Conservation (phyloP, 1,140 invertebrate genomes). For the Tribolium madens region DNA sequence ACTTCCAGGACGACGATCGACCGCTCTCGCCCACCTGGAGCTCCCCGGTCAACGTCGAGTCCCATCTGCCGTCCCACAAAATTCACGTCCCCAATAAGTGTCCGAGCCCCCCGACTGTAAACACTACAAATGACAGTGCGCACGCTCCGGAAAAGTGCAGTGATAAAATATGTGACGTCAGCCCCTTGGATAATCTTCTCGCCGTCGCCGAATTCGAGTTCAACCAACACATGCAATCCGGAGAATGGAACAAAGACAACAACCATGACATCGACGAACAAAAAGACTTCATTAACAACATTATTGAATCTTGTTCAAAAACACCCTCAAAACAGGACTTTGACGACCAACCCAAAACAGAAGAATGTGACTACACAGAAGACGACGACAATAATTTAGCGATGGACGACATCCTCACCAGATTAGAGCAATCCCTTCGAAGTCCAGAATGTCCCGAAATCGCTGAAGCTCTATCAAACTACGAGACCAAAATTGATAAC, state of each 20-base stretch:
- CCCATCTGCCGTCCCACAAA: slow-evolving; percentile 71
- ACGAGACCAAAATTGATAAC: slow-evolving; percentile 33
- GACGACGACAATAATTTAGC: slow-evolving; percentile 73
- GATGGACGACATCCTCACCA: slow-evolving; percentile 71
- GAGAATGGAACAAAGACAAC: slow-evolving; percentile 59
- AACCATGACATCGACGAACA: slow-evolving; percentile 46
- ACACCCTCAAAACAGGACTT: slow-evolving; percentile 45
- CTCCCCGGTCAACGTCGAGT: slow-evolving; percentile 69
- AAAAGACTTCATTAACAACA: slow-evolving; percentile 56
- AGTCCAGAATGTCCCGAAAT: slow-evolving; percentile 67
- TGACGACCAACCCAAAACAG: slow-evolving; percentile 49
- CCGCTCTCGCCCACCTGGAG: slow-evolving; percentile 58
- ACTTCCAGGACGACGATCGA: slow-evolving; percentile 44
- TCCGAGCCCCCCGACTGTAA: slow-evolving; percentile 57
- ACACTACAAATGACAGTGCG: slow-evolving; percentile 57
- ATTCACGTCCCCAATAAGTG: slow-evolving; percentile 67
- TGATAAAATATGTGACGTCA: slow-evolving; percentile 64
- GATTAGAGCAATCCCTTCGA: slow-evolving; percentile 70
- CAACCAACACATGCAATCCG: slow-evolving; percentile 65
- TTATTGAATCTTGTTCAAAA: slow-evolving; percentile 56
- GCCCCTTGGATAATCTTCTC: slow-evolving; percentile 70
- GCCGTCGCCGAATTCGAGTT: slow-evolving; percentile 72
- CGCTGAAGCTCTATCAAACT: slow-evolving; percentile 42
- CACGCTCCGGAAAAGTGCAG: slow-evolving; percentile 58
- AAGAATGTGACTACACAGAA: slow-evolving; percentile 69